Conservation (phyloP, 1,140 invertebrate species). For the Penaeus japonicus region DNA sequence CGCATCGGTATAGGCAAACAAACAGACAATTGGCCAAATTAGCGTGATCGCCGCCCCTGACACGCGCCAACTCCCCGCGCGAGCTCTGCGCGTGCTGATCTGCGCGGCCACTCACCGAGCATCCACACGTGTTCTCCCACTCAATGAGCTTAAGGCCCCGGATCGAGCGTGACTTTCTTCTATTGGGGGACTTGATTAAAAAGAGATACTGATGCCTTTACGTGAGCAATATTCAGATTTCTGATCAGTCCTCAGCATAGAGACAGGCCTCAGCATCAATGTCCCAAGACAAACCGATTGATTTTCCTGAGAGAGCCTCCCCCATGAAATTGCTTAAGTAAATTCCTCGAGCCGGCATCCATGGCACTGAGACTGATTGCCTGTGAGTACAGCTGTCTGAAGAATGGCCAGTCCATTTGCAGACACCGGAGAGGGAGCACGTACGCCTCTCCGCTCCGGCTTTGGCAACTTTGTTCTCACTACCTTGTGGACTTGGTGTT, state of each 20-base stretch:
- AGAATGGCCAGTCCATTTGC: conserved; percentile 57
- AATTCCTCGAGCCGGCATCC: conserved; percentile 55
- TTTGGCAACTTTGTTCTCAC: conserved; percentile 49
- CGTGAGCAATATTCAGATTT: conserved; percentile 22
- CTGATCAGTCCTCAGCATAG: not conserved
- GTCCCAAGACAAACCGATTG: conserved; percentile 51
- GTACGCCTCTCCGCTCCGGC: conserved; percentile 55
- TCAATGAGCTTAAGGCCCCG: conserved; percentile 56
- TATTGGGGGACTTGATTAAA: conserved; percentile 38
- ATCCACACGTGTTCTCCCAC: conserved; percentile 56
- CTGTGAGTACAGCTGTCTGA: conserved; percentile 57
- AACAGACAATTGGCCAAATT: conserved; percentile 51
- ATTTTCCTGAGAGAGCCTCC: conserved; percentile 52
- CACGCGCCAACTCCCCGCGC: conserved; percentile 50
- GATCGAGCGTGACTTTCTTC: conserved; percentile 48
- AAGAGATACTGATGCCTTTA: conserved; percentile 2
- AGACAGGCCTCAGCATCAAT: conserved; percentile 29
- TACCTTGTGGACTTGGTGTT: conserved; percentile 48
- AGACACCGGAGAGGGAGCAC: conserved; percentile 55
- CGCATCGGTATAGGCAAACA: conserved; percentile 43
- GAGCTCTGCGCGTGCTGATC: conserved; percentile 53
- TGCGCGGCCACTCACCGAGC: conserved; percentile 56
- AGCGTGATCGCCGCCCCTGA: conserved; percentile 43
- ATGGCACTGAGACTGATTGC: conserved; percentile 56
- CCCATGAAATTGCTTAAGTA: conserved; percentile 56